Evolutionary conservation across 2,888 invertebrate genomes (phyloP).

Genomic region (Drosophila histrio): DNA sequence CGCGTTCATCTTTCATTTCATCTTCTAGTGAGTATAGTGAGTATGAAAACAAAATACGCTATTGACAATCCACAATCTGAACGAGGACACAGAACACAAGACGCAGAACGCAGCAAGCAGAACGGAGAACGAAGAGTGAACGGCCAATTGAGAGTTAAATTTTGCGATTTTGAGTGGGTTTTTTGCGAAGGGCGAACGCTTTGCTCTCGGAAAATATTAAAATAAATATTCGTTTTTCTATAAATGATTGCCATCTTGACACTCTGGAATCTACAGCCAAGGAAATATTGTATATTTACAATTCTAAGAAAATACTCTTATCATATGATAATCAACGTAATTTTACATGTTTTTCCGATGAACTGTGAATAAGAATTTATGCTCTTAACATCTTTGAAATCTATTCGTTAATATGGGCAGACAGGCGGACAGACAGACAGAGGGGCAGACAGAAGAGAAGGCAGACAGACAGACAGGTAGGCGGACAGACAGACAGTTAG

Average conservation of each 20-base stretch:
- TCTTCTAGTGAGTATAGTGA: constrained; percentile 21
- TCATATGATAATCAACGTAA: too few relatives aligned
- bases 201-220: too few relatives aligned
- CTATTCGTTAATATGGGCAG: too few relatives aligned
- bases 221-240: not conserved
- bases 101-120: not conserved
- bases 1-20: constrained; percentile 13
- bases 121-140: not conserved
- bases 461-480: too few relatives aligned
- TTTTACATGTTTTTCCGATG: not conserved
- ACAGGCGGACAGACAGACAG: too few relatives aligned
- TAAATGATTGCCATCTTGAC: not conserved
- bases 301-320: too few relatives aligned
- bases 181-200: constrained; percentile 22
- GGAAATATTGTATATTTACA: not conserved
- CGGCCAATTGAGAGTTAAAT: not conserved
- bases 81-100: constrained; percentile 2
- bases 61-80: constrained; percentile 26
- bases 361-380: not conserved
- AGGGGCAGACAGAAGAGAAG: too few relatives aligned
- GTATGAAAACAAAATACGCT: constrained; percentile 67
- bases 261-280: not conserved
- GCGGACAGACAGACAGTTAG: too few relatives aligned
- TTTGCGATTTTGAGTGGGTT: constrained; percentile 8
- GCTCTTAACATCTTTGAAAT: too few relatives aligned